Evolutionary conservation across 2,888 invertebrate genomes (phyloP).

Genomic region (Sarcophaga rosellei): DNA sequence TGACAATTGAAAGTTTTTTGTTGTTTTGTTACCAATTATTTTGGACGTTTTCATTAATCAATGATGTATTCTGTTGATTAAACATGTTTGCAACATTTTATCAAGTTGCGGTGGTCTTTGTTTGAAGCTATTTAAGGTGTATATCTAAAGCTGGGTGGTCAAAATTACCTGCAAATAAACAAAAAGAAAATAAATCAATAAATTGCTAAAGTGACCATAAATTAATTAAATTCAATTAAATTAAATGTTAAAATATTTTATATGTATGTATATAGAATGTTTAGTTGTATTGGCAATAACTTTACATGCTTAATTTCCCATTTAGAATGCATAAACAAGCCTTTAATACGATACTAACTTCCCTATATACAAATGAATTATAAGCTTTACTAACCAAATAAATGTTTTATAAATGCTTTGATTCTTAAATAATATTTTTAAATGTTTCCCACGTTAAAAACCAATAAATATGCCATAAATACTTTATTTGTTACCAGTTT

Average conservation of each 20-base stretch:
- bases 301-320: too few relatives aligned
- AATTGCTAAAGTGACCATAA: conserved; percentile 5
- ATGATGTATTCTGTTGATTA: background rate
- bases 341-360: too few relatives aligned
- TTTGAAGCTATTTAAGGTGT: background rate
- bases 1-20: background rate
- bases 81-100: background rate
- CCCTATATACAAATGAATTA: background rate
- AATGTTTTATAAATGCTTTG: conserved; percentile 13
- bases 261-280: too few relatives aligned
- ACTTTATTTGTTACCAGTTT: background rate
- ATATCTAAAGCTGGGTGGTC: conserved; percentile 8
- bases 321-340: too few relatives aligned
- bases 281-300: too few relatives aligned
- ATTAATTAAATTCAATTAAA: background rate
- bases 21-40: background rate
- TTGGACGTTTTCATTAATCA: background rate
- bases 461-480: conserved; percentile 31
- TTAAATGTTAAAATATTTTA: background rate
- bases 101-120: background rate
- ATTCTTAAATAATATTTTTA: background rate
- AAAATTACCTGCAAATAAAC: conserved; percentile 57
- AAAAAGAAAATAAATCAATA: conserved; percentile 14
- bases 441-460: conserved; percentile 60
- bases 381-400: conserved; percentile 39